Evolutionary conservation across 23 tunicate genomes (phyloP).

Genomic region (Halocynthia aurantium): DNA sequence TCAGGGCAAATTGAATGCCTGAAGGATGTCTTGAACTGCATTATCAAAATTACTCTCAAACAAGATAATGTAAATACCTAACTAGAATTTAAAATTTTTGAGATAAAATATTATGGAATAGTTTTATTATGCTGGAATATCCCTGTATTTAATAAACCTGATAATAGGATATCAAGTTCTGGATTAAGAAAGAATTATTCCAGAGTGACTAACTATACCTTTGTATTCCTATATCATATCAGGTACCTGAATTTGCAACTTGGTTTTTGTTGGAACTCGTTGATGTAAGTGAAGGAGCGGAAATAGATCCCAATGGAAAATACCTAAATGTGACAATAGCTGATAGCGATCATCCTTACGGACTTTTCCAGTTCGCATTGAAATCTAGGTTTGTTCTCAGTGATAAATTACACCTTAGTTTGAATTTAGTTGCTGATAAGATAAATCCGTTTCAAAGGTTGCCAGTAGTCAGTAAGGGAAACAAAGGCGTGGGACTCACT

Average conservation of each 20-base stretch:
- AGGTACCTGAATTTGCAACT: conserved; percentile 67
- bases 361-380: conserved; percentile 47
- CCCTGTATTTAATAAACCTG: too few relatives aligned
- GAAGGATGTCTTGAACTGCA: conserved; percentile 24
- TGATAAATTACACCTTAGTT: not conserved
- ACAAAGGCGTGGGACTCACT: conserved; percentile 34
- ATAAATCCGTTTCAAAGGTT: conserved; percentile 23
- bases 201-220: too few relatives aligned
- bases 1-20: conserved; percentile 37
- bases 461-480: conserved; percentile 54
- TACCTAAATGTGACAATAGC: conserved; percentile 45
- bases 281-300: conserved; percentile 61
- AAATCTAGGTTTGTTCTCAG: conserved; percentile 44
- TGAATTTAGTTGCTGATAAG: not conserved
- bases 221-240: not conserved
- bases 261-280: conserved; percentile 36
- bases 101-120: too few relatives aligned
- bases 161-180: too few relatives aligned
- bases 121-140: too few relatives aligned
- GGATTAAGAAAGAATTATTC: too few relatives aligned
- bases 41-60: conserved; percentile 26
- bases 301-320: conserved; percentile 26
- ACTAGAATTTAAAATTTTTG: too few relatives aligned
- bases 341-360: conserved; percentile 70
- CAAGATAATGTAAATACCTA: conserved; percentile 43